Percentiles rank a stretch among this genome's conserved stretches.
Evolutionary conservation across 2,113 vertebrate species (phyloP).

Genomic region (Picathartes gymnocephalus): DNA sequence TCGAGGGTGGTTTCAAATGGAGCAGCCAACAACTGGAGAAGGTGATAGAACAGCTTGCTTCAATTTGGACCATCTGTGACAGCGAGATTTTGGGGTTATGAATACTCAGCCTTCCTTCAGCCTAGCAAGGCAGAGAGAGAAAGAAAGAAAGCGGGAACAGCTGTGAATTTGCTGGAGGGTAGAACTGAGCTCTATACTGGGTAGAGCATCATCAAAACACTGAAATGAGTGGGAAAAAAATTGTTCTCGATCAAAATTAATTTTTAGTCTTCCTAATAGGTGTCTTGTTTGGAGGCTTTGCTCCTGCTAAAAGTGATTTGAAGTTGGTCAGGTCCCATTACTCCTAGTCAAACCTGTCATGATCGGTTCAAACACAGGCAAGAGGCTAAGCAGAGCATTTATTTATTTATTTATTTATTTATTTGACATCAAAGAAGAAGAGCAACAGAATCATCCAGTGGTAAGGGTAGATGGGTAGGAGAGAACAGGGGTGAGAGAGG

Average conservation of each 20-base stretch:
- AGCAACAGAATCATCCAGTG: not conserved
- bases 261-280: not conserved
- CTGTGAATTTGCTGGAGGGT: slow-evolving; percentile 16
- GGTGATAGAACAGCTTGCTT: slow-evolving; percentile 52
- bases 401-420: not conserved
- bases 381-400: not conserved
- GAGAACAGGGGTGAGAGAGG: not conserved
- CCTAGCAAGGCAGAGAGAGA: not conserved
- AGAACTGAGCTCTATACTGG: not conserved
- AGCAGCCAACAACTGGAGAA: slow-evolving; percentile 37
- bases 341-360: not conserved
- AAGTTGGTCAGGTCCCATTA: not conserved
- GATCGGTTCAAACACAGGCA: not conserved
- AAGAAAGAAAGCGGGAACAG: not conserved
- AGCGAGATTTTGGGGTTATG: slow-evolving; percentile 39
- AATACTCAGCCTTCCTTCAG: slow-evolving; percentile 12
- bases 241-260: not conserved
- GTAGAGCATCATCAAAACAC: not conserved
- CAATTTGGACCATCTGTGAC: slow-evolving; percentile 45
- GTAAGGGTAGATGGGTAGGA: not conserved
- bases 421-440: not conserved
- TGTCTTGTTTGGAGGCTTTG: not conserved
- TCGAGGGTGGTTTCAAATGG: slow-evolving; percentile 25
- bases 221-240: not conserved
- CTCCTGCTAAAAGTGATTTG: not conserved